A percentile compares a stretch with the other conserved stretches of the same genome.
These are phyloP conservation scores for Tetranychus piercei DNA, from an alignment of 2,888 invertebrate species.

Conservation along the genomic window DNA sequence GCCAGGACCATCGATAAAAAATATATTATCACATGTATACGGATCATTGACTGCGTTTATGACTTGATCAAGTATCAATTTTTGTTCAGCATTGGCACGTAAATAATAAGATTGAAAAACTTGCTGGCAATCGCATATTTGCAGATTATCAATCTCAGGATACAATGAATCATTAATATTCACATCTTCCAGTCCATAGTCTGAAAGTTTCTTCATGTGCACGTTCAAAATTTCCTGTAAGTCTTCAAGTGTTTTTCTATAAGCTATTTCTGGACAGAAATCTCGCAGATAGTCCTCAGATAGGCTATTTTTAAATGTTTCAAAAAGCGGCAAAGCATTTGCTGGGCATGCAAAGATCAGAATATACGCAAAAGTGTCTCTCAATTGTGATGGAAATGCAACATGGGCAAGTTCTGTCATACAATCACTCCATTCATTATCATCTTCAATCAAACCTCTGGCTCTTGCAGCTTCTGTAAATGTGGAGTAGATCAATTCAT, in stretches of 20 bases:
- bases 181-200: neutral
- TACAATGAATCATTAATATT: neutral
- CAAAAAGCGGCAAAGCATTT: constrained; percentile 23
- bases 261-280: neutral
- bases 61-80: neutral
- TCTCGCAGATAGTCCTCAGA: constrained; percentile 11
- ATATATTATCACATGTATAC: neutral
- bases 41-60: neutral
- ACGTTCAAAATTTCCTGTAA: neutral
- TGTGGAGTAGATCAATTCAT: constrained; percentile 22
- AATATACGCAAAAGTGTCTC: constrained; percentile 25
- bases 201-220: neutral
- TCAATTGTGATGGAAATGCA: constrained; percentile 22
- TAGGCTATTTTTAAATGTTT: constrained; percentile 15
- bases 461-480: constrained; percentile 24
- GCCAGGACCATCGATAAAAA: constrained; percentile 33
- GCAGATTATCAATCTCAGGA: neutral
- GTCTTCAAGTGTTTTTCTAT: neutral
- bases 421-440: constrained; percentile 26
- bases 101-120: no score
- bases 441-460: constrained; percentile 27
- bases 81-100: neutral
- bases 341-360: constrained; percentile 20
- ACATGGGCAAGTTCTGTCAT: constrained; percentile 25
- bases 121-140: neutral